A percentile compares a stretch with the other conserved stretches of the same genome.
phyloP scores from a whole-genome alignment of 35 echinoderm and acorn worm species.

The Apostichopus californicus region DNA sequence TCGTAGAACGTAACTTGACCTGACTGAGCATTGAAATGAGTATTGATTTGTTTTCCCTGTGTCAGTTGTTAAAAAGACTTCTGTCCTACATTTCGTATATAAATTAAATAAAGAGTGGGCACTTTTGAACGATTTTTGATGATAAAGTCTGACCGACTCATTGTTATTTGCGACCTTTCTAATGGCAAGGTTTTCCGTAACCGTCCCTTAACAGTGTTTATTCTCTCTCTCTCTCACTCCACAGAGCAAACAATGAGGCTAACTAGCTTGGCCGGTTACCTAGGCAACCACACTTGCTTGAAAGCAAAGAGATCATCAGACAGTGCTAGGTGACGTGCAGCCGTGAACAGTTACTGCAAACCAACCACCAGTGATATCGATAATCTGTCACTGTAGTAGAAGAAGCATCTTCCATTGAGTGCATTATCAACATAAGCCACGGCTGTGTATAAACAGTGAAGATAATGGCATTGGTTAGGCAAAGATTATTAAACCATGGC shows the following conservation, averaged over 20 bases:
- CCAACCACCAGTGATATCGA: background rate
- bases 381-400: background rate
- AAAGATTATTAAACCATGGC: conserved; percentile 2
- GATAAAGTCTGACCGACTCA: background rate
- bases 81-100: background rate
- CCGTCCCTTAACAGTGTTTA: conserved; percentile 23
- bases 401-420: background rate
- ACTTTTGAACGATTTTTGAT: background rate
- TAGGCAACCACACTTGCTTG: conserved; percentile 41
- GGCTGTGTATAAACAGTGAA: conserved; percentile 25
- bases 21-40: too few relatives aligned
- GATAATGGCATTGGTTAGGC: conserved; percentile 46
- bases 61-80: background rate
- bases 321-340: background rate
- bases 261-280: conserved; percentile 49
- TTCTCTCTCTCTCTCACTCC: conserved; percentile 12
- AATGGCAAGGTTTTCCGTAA: background rate
- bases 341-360: conserved; percentile 1
- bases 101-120: too few relatives aligned
- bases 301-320: background rate
- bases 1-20: too few relatives aligned
- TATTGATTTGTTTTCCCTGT: background rate
- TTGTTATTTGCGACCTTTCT: background rate
- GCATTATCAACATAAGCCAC: background rate
- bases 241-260: conserved; percentile 24